Conservation (phyloP, 2,113 vertebrate genomes). For the Amblyornis subalaris region DNA sequence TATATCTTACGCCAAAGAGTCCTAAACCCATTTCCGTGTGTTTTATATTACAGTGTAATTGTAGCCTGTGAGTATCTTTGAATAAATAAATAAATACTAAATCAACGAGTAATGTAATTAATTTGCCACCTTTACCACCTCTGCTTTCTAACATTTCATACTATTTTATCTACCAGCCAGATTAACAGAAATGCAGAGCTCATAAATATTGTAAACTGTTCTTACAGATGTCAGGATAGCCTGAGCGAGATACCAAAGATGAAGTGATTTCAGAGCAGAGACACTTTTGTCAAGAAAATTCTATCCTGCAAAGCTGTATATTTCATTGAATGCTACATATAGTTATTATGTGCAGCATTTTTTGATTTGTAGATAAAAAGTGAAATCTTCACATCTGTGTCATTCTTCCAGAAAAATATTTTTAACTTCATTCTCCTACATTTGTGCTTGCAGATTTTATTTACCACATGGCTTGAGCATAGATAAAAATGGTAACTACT, state of each 20-base stretch:
- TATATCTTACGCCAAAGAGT: background rate
- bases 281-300: background rate
- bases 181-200: background rate
- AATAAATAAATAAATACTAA: background rate
- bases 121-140: background rate
- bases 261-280: background rate
- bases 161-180: background rate
- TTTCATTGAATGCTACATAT: background rate
- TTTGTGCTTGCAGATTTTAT: constrained; percentile 83
- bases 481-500: constrained; percentile 88
- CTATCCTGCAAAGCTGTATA: background rate
- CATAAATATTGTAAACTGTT: background rate
- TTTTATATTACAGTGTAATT: background rate
- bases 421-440: background rate
- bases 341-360: background rate
- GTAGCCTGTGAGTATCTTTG: background rate
- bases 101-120: background rate
- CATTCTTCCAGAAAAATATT: background rate
- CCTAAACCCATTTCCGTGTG: background rate
- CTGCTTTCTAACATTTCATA: background rate
- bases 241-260: background rate
- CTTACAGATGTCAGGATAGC: background rate
- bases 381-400: background rate
- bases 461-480: constrained; percentile 92
- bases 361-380: background rate